These are phyloP conservation scores for Meganola albula DNA, from an alignment of 2,888 invertebrate genomes.

Conservation along the genomic window DNA sequence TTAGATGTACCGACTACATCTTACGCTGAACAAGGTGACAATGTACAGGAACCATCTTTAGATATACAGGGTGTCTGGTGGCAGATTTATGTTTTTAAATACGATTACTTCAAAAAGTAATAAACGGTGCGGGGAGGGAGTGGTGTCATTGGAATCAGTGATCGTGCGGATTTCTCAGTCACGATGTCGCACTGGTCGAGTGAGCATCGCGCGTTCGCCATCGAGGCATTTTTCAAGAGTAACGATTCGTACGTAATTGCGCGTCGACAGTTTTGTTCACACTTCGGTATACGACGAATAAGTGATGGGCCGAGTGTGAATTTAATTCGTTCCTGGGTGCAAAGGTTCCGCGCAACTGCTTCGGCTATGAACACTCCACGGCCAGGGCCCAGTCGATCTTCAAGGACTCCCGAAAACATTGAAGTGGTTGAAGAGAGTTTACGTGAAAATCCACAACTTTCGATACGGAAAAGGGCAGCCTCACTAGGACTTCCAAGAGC, in stretches of 20 bases:
- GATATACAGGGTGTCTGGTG: conserved; percentile 2
- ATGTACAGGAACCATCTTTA: no score
- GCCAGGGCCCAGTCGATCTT: conserved; percentile 21
- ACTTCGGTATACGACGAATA: conserved; percentile 20
- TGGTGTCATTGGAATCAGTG: background rate
- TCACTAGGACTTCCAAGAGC: conserved; percentile 15
- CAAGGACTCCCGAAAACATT: conserved; percentile 20
- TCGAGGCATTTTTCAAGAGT: conserved; percentile 4
- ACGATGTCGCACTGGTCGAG: conserved; percentile 5
- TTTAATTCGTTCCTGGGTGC: conserved; percentile 25
- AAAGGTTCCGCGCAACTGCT: conserved; percentile 18
- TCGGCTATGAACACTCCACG: conserved; percentile 15
- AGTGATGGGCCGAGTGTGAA: conserved; percentile 23
- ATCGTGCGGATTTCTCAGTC: conserved; percentile 5
- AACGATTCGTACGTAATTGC: conserved; percentile 9
- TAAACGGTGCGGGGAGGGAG: background rate
- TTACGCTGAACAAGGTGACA: no score
- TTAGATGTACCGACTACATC: no score
- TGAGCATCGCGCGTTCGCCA: conserved; percentile 6
- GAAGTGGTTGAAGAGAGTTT: conserved; percentile 17
- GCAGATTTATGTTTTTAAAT: background rate
- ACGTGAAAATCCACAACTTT: conserved; percentile 11
- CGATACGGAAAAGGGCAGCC: conserved; percentile 13
- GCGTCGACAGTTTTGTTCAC: conserved; percentile 21
- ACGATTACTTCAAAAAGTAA: background rate